Base-by-base conservation (phyloP, 2,797 vertebrate species). In the Buphagus erythrorhynchus region DNA sequence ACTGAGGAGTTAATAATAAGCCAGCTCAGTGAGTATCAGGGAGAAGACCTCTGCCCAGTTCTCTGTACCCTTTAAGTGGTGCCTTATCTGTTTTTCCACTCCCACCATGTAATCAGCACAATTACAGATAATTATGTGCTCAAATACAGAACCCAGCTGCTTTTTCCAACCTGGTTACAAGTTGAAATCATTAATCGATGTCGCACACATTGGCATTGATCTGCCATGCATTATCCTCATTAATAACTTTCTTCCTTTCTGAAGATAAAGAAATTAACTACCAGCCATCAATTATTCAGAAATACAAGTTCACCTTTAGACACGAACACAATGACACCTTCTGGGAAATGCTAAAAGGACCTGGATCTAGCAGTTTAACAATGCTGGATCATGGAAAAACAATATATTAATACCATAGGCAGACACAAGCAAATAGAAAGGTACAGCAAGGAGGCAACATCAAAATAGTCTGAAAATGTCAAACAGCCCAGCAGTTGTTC, bases 221-320 rank as follows among this genome's bases (percentile, higher is more conserved):
- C 97, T 96, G 96, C 69, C 81, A 33, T 31, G 36, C 81, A 93
- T 83, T 68, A 67, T 73, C 80, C 96, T 97, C 94, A 96, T 97
- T 98, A 97, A 97, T 97, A 97, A 97, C 95, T 96, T 97, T 91
- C 95, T 96, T 79, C 96, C 51, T 97, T 97, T 96, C 88, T 69
- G 89, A 93, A 96, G 85, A 91, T 84, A 96, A 68, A 63, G 48
- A 91, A 94, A 96, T 94, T 97, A 97, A 96, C 95, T 97, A 93
- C 93, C 92, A 94, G 84, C 67, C 68, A 97, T 97, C 95, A 94
- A 93, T 98, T 97, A 96, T 96, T 97, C 93, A 98, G 76, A 96
- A 97, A 93, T 92, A 97, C 93, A 96, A 94, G 96, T 97, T 98
- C 97, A 97, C 93, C 96, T 97, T 97, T 97, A n/a, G 45, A 94